These are phyloP conservation scores for Cremastinae sp. DNA, from an alignment of 2,888 invertebrate genomes.

Conservation along the genomic window DNA sequence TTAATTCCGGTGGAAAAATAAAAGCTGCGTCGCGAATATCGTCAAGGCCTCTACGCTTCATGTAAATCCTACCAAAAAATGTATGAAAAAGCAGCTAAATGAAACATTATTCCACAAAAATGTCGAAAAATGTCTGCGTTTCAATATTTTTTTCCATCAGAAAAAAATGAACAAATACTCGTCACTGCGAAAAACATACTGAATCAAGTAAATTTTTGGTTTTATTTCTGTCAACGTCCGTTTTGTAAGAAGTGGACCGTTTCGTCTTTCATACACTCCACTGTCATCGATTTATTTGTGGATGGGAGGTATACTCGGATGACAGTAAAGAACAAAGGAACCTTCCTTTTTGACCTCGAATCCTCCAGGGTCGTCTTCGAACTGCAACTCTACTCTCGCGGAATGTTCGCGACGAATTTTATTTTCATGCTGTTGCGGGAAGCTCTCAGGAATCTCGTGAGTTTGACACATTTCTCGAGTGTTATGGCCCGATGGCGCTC, in stretches of 20 bases:
- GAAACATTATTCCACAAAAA: neutral
- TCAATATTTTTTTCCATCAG: too few relatives aligned
- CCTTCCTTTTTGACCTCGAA: neutral
- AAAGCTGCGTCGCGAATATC: conserved; percentile 46
- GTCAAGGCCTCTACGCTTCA: conserved; percentile 41
- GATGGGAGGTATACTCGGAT: too few relatives aligned
- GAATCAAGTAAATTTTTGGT: too few relatives aligned
- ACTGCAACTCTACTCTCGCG: neutral
- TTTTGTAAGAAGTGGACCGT: too few relatives aligned
- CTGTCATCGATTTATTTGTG: too few relatives aligned
- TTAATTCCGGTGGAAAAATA: conserved; percentile 49
- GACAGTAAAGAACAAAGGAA: too few relatives aligned
- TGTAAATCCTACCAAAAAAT: conserved; percentile 31
- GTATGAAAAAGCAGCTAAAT: neutral
- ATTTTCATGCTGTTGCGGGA: conserved; percentile 21
- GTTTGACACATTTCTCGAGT: conserved; percentile 41
- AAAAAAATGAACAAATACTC: too few relatives aligned
- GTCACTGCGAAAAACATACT: too few relatives aligned
- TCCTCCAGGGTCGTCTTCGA: neutral
- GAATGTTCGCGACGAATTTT: conserved; percentile 23
- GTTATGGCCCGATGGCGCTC: conserved; percentile 22
- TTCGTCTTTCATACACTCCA: too few relatives aligned
- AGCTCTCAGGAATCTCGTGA: conserved; percentile 38
- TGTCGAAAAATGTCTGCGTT: conserved; percentile 31
- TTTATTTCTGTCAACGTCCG: too few relatives aligned